Percentiles rank a stretch among this genome's conserved stretches.
Evolutionary conservation across 1,140 invertebrate species (phyloP).

Genomic region (Rhyacophila brunnea): DNA sequence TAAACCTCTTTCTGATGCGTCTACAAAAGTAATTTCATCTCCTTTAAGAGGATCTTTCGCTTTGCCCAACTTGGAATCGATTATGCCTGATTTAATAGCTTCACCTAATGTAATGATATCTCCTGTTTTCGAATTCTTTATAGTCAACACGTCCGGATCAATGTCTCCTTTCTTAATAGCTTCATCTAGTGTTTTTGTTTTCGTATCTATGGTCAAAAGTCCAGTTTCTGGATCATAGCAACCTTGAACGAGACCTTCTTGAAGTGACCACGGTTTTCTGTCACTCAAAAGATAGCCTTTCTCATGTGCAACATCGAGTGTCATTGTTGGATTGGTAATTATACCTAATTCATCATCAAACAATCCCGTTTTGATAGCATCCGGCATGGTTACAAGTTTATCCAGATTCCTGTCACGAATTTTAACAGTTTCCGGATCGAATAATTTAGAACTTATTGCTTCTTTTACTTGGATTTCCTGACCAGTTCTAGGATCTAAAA

Average conservation of each 20-base stretch:
- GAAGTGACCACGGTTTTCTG: slow-evolving; percentile 75
- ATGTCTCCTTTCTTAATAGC: slow-evolving; percentile 75
- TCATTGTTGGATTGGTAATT: slow-evolving; percentile 67
- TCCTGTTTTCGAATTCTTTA: slow-evolving; percentile 75
- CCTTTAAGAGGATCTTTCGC: slow-evolving; percentile 75
- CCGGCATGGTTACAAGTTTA: slow-evolving; percentile 62
- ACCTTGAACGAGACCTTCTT: slow-evolving; percentile 82
- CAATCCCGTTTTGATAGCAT: slow-evolving; percentile 68
- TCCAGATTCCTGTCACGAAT: slow-evolving; percentile 74
- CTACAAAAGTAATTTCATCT: slow-evolving; percentile 70
- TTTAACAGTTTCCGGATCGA: slow-evolving; percentile 68
- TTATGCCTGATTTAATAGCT: slow-evolving; percentile 76
- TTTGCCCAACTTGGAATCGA: slow-evolving; percentile 77
- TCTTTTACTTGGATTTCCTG: slow-evolving; percentile 69
- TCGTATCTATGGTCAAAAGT: slow-evolving; percentile 70
- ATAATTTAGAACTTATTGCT: slow-evolving; percentile 68
- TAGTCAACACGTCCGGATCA: slow-evolving; percentile 74
- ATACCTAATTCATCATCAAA: slow-evolving; percentile 70
- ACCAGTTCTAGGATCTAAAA: slow-evolving; percentile 79
- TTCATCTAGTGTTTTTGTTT: slow-evolving; percentile 73
- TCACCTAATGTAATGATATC: slow-evolving; percentile 78
- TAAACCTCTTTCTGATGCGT: slow-evolving; percentile 79
- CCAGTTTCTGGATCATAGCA: slow-evolving; percentile 78
- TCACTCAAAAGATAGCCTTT: slow-evolving; percentile 76
- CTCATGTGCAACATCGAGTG: slow-evolving; percentile 72